These are phyloP conservation scores for Myrmecobius fasciatus DNA, from an alignment of 2,113 vertebrate genomes.

Conservation along the genomic window DNA sequence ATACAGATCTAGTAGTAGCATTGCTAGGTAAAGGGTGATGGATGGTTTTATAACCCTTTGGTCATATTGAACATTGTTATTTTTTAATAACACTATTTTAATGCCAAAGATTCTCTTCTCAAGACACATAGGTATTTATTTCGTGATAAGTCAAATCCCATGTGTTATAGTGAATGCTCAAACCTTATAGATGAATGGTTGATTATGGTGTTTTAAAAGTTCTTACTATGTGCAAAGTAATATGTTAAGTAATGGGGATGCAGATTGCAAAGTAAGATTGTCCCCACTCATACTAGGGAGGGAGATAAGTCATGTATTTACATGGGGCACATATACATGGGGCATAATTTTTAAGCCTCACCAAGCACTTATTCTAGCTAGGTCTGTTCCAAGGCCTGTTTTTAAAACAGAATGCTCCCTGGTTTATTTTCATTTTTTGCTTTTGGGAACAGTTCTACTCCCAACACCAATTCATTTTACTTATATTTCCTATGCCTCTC, in stretches of 20 bases:
- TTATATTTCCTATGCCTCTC: not conserved
- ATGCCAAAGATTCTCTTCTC: not conserved
- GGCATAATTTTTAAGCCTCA: not conserved
- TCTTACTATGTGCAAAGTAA: not conserved
- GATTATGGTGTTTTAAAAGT: not conserved
- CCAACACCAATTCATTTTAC: not conserved
- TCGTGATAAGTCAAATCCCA: not conserved
- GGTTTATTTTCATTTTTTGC: not conserved
- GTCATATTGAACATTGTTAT: not conserved
- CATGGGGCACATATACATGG: not conserved
- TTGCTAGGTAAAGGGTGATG: no score
- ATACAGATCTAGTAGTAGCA: no score
- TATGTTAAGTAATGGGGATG: not conserved
- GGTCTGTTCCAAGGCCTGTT: no score
- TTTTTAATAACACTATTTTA: not conserved
- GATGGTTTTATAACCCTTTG: no score
- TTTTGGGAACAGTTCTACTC: not conserved
- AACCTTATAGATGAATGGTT: not conserved
- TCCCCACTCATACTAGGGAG: not conserved
- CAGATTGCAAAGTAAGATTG: not conserved
- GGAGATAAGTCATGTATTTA: not conserved
- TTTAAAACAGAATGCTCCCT: not conserved
- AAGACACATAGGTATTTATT: not conserved
- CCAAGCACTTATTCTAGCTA: not conserved
- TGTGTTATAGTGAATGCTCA: not conserved